Conservation (phyloP, 2,113 vertebrate species). For the Elgaria multicarinata region DNA sequence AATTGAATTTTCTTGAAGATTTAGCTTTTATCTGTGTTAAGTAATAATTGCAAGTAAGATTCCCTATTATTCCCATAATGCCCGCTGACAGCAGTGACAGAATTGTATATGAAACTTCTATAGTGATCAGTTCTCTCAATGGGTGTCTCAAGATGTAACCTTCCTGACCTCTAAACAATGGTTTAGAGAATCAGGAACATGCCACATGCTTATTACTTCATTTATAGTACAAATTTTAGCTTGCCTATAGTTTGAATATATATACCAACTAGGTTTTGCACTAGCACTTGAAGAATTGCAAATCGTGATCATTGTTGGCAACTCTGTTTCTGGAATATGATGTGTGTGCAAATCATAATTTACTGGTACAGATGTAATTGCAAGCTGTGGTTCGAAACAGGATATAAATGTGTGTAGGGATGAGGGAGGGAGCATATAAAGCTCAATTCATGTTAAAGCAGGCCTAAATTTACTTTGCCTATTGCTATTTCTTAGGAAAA, state of each 20-base stretch:
- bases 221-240: background rate
- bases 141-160: no score
- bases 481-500: background rate
- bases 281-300: background rate
- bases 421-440: background rate
- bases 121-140: no score
- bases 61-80: background rate
- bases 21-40: background rate
- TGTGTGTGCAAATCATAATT: background rate
- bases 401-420: background rate
- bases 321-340: no score
- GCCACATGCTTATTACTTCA: background rate
- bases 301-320: background rate
- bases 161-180: background rate
- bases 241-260: background rate
- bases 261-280: background rate
- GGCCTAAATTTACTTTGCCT: background rate
- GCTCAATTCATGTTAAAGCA: background rate
- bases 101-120: background rate
- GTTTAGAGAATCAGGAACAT: background rate
- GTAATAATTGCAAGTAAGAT: background rate
- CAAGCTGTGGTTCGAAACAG: background rate
- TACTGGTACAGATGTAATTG: background rate
- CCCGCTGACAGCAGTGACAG: background rate
- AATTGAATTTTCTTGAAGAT: background rate